Evolutionary conservation across 2,888 invertebrate species (phyloP).

Genomic region (Tetragnatha montana): DNA sequence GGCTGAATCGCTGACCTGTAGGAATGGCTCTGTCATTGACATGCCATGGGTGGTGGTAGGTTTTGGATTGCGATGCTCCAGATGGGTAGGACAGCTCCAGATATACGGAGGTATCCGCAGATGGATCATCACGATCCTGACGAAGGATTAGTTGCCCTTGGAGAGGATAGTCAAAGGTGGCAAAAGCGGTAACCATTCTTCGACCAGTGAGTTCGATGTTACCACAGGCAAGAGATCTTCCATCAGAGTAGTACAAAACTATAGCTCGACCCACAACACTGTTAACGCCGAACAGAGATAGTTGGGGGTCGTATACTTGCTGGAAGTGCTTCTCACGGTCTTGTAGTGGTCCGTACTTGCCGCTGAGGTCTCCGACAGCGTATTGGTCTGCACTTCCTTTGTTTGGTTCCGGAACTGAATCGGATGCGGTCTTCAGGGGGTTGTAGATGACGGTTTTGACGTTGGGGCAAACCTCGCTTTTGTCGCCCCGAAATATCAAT

Average conservation of each 20-base stretch:
- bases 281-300: conserved; percentile 87
- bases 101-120: conserved; percentile 89
- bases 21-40: conserved; percentile 80
- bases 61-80: conserved; percentile 61
- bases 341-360: conserved; percentile 81
- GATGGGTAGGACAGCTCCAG: conserved; percentile 79
- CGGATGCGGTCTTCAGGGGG: conserved; percentile 80
- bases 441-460: conserved; percentile 85
- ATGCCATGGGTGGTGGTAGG: conserved; percentile 82
- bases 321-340: conserved; percentile 67
- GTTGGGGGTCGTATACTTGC: conserved; percentile 82
- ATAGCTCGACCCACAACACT: conserved; percentile 89
- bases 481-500: conserved; percentile 70
- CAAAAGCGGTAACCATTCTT: conserved; percentile 86
- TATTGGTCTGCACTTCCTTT: conserved; percentile 92
- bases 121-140: conserved; percentile 81
- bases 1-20: conserved; percentile 71
- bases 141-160: conserved; percentile 89
- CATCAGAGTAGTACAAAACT: conserved; percentile 80
- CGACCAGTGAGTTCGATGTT: conserved; percentile 76
- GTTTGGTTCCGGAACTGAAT: conserved; percentile 77
- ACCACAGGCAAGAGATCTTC: conserved; percentile 75
- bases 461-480: conserved; percentile 80
- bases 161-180: conserved; percentile 89
- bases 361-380: conserved; percentile 90